A percentile compares a stretch with the other conserved stretches of the same genome.
These are phyloP conservation scores for Hipposideros armiger DNA, from an alignment of 2,113 vertebrate genomes.

Conservation along the genomic window DNA sequence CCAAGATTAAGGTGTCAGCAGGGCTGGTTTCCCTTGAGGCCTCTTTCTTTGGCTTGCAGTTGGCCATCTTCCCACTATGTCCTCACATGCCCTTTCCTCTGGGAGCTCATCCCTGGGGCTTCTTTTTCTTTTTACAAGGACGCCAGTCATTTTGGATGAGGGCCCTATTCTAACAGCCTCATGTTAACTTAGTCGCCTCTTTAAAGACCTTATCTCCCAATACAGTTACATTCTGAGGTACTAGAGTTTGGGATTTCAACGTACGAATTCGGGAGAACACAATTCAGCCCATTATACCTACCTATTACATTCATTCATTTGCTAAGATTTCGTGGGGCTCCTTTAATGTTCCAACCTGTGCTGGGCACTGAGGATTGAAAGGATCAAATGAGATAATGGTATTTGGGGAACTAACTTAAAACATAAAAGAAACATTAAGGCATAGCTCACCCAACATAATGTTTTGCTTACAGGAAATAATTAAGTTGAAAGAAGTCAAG, in stretches of 20 bases:
- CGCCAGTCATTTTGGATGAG: neutral
- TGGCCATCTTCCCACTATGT: neutral
- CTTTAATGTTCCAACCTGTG: neutral
- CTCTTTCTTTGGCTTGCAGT: neutral
- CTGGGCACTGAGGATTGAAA: neutral
- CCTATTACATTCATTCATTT: neutral
- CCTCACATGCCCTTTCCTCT: neutral
- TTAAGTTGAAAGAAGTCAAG: constrained; percentile 23
- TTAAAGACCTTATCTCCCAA: neutral
- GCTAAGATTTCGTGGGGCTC: neutral
- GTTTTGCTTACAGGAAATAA: constrained; percentile 33
- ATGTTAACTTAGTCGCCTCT: neutral
- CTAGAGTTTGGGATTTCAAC: neutral
- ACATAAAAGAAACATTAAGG: neutral
- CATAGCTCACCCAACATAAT: neutral
- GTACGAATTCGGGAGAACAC: neutral
- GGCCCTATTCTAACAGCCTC: neutral
- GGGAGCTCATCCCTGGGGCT: too few species aligned
- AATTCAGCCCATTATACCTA: neutral
- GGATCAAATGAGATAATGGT: neutral
- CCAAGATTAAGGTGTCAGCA: neutral
- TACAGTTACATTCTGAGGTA: neutral
- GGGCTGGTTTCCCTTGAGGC: neutral
- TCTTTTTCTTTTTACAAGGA: neutral
- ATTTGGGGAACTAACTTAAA: constrained; percentile 37